A percentile compares a stretch with the other conserved stretches of the same genome.
Conservation (phyloP, 2,113 vertebrate species). For the Limnothrissa miodon region DNA sequence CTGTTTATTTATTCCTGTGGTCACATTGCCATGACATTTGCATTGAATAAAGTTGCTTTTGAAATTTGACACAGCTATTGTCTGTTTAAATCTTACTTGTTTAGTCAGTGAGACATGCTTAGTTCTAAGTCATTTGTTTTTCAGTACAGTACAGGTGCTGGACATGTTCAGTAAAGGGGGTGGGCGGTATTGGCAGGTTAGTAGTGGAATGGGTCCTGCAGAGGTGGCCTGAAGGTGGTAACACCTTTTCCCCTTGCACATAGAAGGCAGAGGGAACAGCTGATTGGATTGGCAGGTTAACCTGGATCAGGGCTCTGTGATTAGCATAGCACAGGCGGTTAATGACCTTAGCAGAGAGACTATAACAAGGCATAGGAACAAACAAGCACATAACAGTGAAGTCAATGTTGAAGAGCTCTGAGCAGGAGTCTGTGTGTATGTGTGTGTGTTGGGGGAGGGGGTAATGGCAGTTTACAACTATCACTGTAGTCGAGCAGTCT, state of each 20-base stretch:
- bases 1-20: neutral
- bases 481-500: neutral
- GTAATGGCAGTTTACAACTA: neutral
- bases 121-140: neutral
- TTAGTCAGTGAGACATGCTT: no score
- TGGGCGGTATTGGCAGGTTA: neutral
- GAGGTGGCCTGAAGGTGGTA: no score
- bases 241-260: neutral
- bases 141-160: neutral
- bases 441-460: neutral
- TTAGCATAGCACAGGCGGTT: conserved; percentile 51
- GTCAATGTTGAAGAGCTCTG: neutral
- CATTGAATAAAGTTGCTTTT: conserved; percentile 14
- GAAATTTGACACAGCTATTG: neutral
- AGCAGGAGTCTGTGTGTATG: neutral
- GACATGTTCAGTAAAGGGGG: no score
- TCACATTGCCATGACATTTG: no score
- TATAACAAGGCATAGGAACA: neutral
- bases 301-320: conserved; percentile 59
- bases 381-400: neutral
- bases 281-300: conserved; percentile 63
- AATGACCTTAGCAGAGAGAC: conserved; percentile 51
- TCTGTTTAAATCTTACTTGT: no score
- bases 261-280: conserved; percentile 46
- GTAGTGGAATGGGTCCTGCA: no score